Evolutionary conservation across 1,140 invertebrate genomes (phyloP).

Genomic region (Lordiphosa mommai): DNA sequence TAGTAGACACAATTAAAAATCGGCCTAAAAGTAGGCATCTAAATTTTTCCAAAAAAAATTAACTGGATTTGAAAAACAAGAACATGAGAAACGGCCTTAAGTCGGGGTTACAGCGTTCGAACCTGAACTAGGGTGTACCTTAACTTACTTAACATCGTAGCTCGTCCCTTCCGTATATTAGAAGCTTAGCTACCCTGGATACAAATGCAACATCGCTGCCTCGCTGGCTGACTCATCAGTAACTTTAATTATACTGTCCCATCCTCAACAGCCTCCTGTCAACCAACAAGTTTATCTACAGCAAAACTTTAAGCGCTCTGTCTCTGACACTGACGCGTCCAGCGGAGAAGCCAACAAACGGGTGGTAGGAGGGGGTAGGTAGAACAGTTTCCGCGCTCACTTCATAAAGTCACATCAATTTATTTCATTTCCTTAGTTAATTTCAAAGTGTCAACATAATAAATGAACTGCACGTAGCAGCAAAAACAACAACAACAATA

Average conservation of each 20-base stretch:
- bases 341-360: conserved; percentile 24
- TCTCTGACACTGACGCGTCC: conserved; percentile 22
- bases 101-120: too few species aligned
- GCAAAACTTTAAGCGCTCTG: conserved; percentile 37
- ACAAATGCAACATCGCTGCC: too few species aligned
- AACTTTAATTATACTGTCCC: conserved; percentile 51
- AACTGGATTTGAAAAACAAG: too few species aligned
- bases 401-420: conserved; percentile 77
- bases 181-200: too few species aligned
- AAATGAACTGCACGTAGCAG: conserved; percentile 73
- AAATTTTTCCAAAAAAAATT: too few species aligned
- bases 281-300: conserved; percentile 4
- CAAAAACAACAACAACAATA: conserved; percentile 11
- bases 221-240: conserved; percentile 3
- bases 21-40: too few species aligned
- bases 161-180: too few species aligned
- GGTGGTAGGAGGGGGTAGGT: conserved; percentile 21
- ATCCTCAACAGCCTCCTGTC: background rate
- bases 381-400: conserved; percentile 46
- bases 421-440: conserved; percentile 77
- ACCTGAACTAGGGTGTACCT: too few species aligned
- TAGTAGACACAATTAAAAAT: too few species aligned
- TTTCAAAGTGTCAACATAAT: conserved; percentile 78
- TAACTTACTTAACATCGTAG: too few species aligned
- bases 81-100: too few species aligned